These are phyloP conservation scores for Nemapogon koenigi DNA, from an alignment of 2,888 invertebrate species.

Conservation along the genomic window DNA sequence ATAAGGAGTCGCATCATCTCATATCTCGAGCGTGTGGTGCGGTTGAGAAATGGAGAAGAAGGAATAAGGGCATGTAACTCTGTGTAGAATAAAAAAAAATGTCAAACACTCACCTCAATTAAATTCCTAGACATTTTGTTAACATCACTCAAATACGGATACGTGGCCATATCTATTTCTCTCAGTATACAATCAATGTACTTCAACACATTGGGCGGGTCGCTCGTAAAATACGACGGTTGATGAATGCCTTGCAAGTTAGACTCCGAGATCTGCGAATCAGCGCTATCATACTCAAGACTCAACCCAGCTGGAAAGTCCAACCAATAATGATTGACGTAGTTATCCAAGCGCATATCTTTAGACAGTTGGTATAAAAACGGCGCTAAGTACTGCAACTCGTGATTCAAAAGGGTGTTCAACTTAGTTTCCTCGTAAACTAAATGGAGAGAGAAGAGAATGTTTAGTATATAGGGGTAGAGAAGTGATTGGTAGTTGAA, in stretches of 20 bases:
- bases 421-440: slow-evolving; percentile 92
- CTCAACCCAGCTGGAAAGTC: slow-evolving; percentile 77
- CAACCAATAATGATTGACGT: slow-evolving; percentile 81
- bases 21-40: too few relatives aligned
- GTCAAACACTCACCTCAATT: slow-evolving; percentile 67
- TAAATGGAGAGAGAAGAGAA: slow-evolving; percentile 84
- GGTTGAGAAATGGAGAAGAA: too few relatives aligned
- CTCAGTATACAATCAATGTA: slow-evolving; percentile 72
- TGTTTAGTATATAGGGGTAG: slow-evolving; percentile 75
- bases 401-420: slow-evolving; percentile 72
- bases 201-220: slow-evolving; percentile 75
- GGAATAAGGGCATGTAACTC: too few relatives aligned
- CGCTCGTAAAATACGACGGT: slow-evolving; percentile 66
- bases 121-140: slow-evolving; percentile 77
- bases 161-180: slow-evolving; percentile 59
- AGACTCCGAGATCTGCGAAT: slow-evolving; percentile 60
- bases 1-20: too few relatives aligned
- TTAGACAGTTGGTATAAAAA: slow-evolving; percentile 78
- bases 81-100: not conserved
- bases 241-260: slow-evolving; percentile 65
- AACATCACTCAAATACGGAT: slow-evolving; percentile 76
- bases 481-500: slow-evolving; percentile 72
- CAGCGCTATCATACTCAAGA: slow-evolving; percentile 34
- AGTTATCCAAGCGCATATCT: slow-evolving; percentile 75
- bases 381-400: slow-evolving; percentile 70